Evolutionary conservation across 2,113 vertebrate species (phyloP), one percentile per base, ranked within the genome.

Genomic region (Phalacrocorax brasilianus): DNA sequence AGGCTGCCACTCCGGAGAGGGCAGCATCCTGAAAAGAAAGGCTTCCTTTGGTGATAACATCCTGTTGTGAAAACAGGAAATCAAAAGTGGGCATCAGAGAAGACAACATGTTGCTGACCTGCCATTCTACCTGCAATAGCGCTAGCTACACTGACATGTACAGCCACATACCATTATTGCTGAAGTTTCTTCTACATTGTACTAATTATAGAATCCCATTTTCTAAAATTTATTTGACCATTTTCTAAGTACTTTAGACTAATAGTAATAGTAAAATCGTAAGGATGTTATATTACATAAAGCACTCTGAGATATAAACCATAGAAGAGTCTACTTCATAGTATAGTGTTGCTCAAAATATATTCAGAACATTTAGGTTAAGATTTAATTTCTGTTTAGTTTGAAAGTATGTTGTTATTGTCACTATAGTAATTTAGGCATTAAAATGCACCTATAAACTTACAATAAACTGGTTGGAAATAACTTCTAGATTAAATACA

Each of bases 261-360:
- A 86, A 68, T 66, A 75, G 75, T 89, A 66, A 88, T 76, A 94
- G 77, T 67, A 91, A 77, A 70, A 45, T 85, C 42, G 44, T 75
- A 83, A 73, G 27, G 59, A 63, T 82, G 35, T 86, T 77, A 61
- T 63, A 33, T 75, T 83, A 67, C 67, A 18, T 62, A 56, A 53
- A 63, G 15, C 67, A 66, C 88, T 42, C 83, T 96, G 68, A 94
- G 79, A 97, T 89, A 93, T 58, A 93, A 94, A 75, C 24, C 28
- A 26, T 52, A 68, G 45, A 80, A 68, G 20, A 27, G 14, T 75
- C 32, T 81, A 52, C 40, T 79, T 67, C 63, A 78, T 56, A 85
- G 24, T 38, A 8, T 49, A 42, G 61, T 77, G 44, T 94, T 67
- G 28, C 50, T 95, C 42, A 94, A 84, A 67, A 94, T 74, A 78